Conservation (phyloP, 2,888 invertebrate species). For the Gymnosoma rotundatum region DNA sequence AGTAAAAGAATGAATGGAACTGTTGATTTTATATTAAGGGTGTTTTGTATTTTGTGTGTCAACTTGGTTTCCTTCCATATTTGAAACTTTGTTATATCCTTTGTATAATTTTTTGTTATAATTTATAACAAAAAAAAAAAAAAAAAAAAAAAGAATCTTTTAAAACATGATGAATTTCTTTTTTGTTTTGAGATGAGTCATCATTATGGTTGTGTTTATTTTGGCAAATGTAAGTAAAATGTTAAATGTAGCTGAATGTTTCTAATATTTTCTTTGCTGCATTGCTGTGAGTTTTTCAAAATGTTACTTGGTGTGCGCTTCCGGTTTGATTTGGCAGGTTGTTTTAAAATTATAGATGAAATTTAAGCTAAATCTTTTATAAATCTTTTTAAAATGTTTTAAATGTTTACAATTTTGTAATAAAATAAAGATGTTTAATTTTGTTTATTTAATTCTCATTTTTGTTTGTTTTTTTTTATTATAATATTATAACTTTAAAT, state of each 20-base stretch:
- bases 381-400: background rate
- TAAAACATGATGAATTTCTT: background rate
- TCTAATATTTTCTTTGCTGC: constrained; percentile 5
- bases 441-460: background rate
- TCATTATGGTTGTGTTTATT: constrained; percentile 23
- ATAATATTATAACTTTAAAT: background rate
- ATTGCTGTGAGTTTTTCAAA: constrained; percentile 4
- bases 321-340: constrained; percentile 1
- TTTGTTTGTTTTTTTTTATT: background rate
- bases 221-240: too few species aligned
- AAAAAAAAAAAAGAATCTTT: constrained; percentile 12
- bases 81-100: background rate
- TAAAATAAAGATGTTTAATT: background rate
- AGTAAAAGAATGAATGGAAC: constrained; percentile 26
- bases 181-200: constrained; percentile 50
- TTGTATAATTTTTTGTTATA: background rate
- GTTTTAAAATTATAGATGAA: background rate
- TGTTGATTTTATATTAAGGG: constrained; percentile 59
- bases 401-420: too few species aligned
- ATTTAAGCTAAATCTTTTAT: background rate
- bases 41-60: constrained; percentile 22
- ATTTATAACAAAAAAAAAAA: background rate
- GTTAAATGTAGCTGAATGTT: constrained; percentile 1
- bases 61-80: background rate
- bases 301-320: background rate